A percentile compares a stretch with the other conserved stretches of the same genome.
phyloP scores from a whole-genome alignment of 2,113 vertebrate species.

The Scophthalmus maximus region DNA sequence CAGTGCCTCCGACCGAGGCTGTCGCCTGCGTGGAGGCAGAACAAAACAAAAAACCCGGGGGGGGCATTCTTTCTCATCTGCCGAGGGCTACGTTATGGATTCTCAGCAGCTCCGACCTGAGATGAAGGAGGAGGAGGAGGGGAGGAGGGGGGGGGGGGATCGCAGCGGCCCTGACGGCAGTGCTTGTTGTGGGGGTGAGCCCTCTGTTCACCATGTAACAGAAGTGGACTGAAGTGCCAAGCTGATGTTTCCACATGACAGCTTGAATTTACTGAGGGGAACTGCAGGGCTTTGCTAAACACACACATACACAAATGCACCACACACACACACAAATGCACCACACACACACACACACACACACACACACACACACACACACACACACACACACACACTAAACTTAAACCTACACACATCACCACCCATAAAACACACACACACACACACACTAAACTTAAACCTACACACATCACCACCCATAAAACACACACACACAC shows the following conservation, averaged over 20 bases:
- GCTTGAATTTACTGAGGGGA: slow-evolving; percentile 66
- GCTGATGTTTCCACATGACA: slow-evolving; percentile 77
- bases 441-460: slow-evolving; percentile 11
- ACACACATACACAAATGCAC: too few relatives aligned
- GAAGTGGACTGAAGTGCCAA: slow-evolving; percentile 74
- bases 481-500: slow-evolving; percentile 22
- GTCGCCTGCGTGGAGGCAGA: neutral
- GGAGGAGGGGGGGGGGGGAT: neutral
- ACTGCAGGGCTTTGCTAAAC: slow-evolving; percentile 38
- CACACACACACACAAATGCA: slow-evolving; percentile 1
- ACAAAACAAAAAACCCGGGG: slow-evolving; percentile 17
- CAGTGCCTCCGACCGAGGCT: neutral
- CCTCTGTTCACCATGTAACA: slow-evolving; percentile 74
- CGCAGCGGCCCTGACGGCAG: slow-evolving; percentile 24
- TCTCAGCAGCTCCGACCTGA: slow-evolving; percentile 37
- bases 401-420: slow-evolving; percentile 27
- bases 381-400: slow-evolving; percentile 12
- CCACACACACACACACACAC: slow-evolving; percentile 7
- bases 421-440: slow-evolving; percentile 5
- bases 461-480: too few relatives aligned
- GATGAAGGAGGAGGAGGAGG: slow-evolving; percentile 8
- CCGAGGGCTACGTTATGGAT: slow-evolving; percentile 39
- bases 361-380: slow-evolving; percentile 4
- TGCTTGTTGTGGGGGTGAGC: slow-evolving; percentile 49
- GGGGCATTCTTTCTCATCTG: slow-evolving; percentile 21